These are phyloP conservation scores for Dendrolimus punctatus DNA, from an alignment of 1,140 invertebrate species.

Conservation along the genomic window DNA sequence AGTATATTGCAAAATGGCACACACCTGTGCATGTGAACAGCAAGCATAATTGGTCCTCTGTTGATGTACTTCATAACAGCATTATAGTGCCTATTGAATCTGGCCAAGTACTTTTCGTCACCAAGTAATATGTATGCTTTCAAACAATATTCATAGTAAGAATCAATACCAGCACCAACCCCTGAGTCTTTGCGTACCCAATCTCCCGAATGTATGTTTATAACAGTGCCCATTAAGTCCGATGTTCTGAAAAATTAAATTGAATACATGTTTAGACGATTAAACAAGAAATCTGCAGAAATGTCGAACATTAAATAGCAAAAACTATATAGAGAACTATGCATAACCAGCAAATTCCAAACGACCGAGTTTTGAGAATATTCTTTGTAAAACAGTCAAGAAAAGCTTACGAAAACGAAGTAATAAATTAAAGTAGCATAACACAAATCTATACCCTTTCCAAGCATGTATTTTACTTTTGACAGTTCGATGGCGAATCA, in stretches of 20 bases:
- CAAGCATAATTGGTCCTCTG: slow-evolving; percentile 94
- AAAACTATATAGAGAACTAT: no score
- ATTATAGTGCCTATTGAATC: slow-evolving; percentile 97
- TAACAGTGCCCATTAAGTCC: slow-evolving; percentile 94
- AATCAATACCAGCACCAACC: slow-evolving; percentile 99
- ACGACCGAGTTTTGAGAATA: no score
- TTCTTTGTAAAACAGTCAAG: no score
- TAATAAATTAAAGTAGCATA: no score
- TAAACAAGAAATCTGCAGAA: no score
- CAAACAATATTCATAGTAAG: slow-evolving; percentile 98
- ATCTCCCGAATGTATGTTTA: slow-evolving; percentile 97
- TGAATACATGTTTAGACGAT: no score
- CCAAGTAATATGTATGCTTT: slow-evolving; percentile 92
- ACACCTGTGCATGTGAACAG: slow-evolving; percentile 96
- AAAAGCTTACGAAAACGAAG: no score
- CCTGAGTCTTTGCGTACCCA: slow-evolving; percentile 97
- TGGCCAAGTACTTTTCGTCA: slow-evolving; percentile 91
- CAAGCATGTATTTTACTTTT: no score
- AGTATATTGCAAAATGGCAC: slow-evolving; percentile 1
- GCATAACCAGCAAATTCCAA: no score
- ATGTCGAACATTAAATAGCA: no score
- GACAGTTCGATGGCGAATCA: no score
- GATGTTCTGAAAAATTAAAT: slow-evolving; percentile 72
- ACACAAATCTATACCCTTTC: no score
- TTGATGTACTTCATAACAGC: slow-evolving; percentile 99